phyloP scores from a whole-genome alignment of 2,797 vertebrate genomes.

The Meriones psammophilus region DNA sequence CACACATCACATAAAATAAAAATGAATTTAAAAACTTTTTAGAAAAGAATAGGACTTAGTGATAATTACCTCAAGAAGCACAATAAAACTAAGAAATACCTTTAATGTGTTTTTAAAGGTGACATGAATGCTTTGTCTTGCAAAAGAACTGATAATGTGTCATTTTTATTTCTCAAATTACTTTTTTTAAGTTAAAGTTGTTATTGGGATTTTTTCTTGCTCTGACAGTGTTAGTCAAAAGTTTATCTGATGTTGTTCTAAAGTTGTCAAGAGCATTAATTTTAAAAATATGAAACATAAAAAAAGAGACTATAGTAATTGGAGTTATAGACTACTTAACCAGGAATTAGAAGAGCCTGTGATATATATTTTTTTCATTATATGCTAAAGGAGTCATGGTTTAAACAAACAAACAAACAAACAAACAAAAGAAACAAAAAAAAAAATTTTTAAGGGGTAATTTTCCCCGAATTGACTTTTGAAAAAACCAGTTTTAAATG shows the following conservation, averaged over 20 bases:
- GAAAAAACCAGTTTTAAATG: constrained; percentile 49
- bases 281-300: constrained; percentile 57
- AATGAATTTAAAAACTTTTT: neutral
- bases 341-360: neutral
- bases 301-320: neutral
- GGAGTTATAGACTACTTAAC: neutral
- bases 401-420: too few species aligned
- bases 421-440: neutral
- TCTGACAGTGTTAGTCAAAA: neutral
- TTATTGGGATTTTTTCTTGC: constrained; percentile 33
- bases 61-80: constrained; percentile 40
- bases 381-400: neutral
- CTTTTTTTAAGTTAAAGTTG: constrained; percentile 33
- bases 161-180: constrained; percentile 11
- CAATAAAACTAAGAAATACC: constrained; percentile 41
- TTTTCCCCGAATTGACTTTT: constrained; percentile 27
- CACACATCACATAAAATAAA: neutral
- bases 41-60: constrained; percentile 29
- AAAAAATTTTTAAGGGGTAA: neutral
- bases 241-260: constrained; percentile 7
- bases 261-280: constrained; percentile 56
- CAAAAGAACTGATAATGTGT: neutral
- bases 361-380: neutral
- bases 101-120: neutral
- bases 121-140: neutral